Percentiles rank a stretch among this genome's conserved stretches.
Conservation (phyloP, 2,888 invertebrate species). For the Scaptomyza flava region DNA sequence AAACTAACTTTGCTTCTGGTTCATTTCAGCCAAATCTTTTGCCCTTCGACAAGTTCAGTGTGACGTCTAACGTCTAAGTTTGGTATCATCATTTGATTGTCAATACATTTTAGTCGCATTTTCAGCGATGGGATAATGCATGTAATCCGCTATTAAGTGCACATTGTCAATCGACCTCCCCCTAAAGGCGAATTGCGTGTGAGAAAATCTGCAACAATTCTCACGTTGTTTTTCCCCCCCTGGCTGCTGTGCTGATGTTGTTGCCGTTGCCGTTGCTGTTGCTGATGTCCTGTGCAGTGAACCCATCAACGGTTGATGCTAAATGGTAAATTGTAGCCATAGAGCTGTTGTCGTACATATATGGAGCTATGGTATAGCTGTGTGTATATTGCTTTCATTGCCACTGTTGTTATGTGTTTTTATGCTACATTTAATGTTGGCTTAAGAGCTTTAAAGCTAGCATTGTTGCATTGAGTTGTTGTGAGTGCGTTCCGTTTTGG, state of each 20-base stretch:
- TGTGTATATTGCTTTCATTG: conserved; percentile 43
- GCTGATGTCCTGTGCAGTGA: conserved; percentile 63
- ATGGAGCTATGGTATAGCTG: conserved; percentile 26
- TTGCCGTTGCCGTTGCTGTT: conserved; percentile 50
- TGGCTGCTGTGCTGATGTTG: conserved; percentile 35
- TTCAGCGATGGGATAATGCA: conserved; percentile 80
- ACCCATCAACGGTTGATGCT: conserved; percentile 68
- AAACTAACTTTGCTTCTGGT: conserved; percentile 55
- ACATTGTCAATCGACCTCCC: conserved; percentile 74
- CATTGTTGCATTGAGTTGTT: conserved; percentile 70
- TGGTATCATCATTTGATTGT: conserved; percentile 80
- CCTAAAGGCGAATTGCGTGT: conserved; percentile 61
- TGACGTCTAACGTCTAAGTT: conserved; percentile 59
- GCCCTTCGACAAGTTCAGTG: conserved; percentile 1
- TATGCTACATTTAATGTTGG: conserved; percentile 84
- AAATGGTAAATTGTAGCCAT: conserved; percentile 62
- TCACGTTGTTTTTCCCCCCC: conserved; percentile 65
- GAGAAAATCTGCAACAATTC: conserved; percentile 81
- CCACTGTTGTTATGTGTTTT: conserved; percentile 81
- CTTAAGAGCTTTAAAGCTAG: conserved; percentile 83
- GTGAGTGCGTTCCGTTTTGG: conserved; percentile 32
- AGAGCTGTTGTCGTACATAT: conserved; percentile 23
- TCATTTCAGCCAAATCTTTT: conserved; percentile 44
- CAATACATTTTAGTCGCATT: conserved; percentile 78
- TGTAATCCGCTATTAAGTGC: conserved; percentile 83